Base-by-base conservation (phyloP, 1,140 invertebrate genomes). In the Drosophila triauraria region DNA sequence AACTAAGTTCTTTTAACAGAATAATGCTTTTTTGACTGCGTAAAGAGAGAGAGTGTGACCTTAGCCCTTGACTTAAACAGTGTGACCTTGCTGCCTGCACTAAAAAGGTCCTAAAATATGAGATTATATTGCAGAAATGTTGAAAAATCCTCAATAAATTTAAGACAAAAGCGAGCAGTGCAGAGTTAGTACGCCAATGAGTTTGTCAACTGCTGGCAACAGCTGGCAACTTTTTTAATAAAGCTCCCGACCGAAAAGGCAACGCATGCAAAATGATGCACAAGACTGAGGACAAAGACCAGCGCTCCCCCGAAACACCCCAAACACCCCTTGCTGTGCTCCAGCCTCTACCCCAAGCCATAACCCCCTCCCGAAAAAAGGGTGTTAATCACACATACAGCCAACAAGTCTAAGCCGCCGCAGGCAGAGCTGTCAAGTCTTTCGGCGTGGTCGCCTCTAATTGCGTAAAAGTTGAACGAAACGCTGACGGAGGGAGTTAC, bases 181-280 rank as follows among this genome's bases (percentile, higher is more conserved):
- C 43, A 65, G 50, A 58, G 50, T 42, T 43, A 46, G 42, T 43
- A 61, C 48, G 59, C 59, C 77, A 74, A 84, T 90, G 85, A 88
- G 84, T 90, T 90, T 88, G 85, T 88, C 85, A 90, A 90, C 80
- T 80, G 85, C 67, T 57, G 75, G 75, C 56, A 68, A 78, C 75
- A 80, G 74, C 72, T 67, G 72, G 75, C 63, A 78, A 88, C 85
- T 90, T 88, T 90, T 88, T 90, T 88, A 88, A 88, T 88, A 88
- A 84, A 86, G 74, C 65, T 43, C 38, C 53, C 67, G 5, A 67
- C 69, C 69, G 35, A 72, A 72, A 71, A 71, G 65, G 44, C 54
- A 76, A 80, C 58, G 80, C 84, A 88, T 84, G 85, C 82, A 87
- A 83, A 77, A 71, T 70, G 64, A 80, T 87, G 70, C 81, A 77